Evolutionary conservation across 1,140 invertebrate genomes (phyloP).

Genomic region (Leptinotarsa lineolata): DNA sequence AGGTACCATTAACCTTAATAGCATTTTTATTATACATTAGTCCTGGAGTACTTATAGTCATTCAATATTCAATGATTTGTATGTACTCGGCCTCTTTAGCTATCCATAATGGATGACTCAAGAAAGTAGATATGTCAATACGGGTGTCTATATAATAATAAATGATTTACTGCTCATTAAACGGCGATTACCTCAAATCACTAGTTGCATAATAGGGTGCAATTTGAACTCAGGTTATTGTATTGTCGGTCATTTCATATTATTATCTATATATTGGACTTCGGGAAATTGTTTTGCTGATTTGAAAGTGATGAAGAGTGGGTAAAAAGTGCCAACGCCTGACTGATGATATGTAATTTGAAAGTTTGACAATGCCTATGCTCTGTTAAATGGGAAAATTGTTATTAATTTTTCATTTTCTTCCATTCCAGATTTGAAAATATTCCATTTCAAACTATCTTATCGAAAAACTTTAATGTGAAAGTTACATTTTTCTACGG

Average conservation of each 20-base stretch:
- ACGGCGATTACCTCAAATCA: slow-evolving; percentile 24
- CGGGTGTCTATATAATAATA: slow-evolving; percentile 12
- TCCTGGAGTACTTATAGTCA: background rate
- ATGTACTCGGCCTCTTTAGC: slow-evolving; percentile 3
- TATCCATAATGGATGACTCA: slow-evolving; percentile 21
- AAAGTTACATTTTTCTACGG: too few species aligned
- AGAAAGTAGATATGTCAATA: slow-evolving; percentile 30
- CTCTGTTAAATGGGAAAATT: too few species aligned
- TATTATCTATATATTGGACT: background rate
- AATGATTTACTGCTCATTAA: slow-evolving; percentile 21
- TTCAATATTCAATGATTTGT: background rate
- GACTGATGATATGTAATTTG: too few species aligned
- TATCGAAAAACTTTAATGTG: too few species aligned
- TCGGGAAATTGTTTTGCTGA: background rate
- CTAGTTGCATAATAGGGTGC: background rate
- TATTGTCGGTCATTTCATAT: background rate
- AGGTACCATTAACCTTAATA: slow-evolving; percentile 1
- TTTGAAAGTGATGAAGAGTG: background rate
- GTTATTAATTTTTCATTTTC: too few species aligned
- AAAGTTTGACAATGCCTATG: too few species aligned
- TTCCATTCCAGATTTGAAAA: too few species aligned
- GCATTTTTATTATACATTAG: slow-evolving; percentile 9
- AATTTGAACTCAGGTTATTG: background rate
- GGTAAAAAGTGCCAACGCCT: too few species aligned
- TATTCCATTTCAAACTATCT: too few species aligned